Percentiles rank a stretch among this genome's conserved stretches.
These are phyloP conservation scores for Amblyornis subalaris DNA, from an alignment of 2,113 vertebrate species.

Conservation along the genomic window DNA sequence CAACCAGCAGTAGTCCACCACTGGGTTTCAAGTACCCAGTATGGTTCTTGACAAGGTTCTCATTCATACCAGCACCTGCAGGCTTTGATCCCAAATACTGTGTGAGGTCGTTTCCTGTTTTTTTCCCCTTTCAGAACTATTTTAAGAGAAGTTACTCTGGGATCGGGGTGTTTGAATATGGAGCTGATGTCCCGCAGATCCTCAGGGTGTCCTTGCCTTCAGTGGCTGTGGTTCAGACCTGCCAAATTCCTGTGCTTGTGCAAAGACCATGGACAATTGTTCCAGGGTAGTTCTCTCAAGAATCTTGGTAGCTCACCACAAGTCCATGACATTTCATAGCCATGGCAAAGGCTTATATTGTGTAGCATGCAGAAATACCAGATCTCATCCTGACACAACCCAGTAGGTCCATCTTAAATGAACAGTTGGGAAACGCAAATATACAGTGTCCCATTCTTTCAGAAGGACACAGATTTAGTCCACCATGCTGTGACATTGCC, in stretches of 20 bases:
- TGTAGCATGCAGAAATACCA: not conserved
- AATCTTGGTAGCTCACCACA: not conserved
- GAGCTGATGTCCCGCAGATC: not conserved
- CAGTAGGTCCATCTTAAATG: not conserved
- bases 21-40: not conserved
- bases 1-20: not conserved
- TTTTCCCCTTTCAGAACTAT: not conserved
- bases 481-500: not conserved
- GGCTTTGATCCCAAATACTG: not conserved
- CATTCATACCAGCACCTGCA: not conserved
- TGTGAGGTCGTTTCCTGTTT: not conserved
- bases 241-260: not conserved
- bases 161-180: not conserved
- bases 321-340: not conserved
- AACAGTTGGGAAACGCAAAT: not conserved
- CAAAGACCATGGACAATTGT: not conserved
- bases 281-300: slow-evolving; percentile 7
- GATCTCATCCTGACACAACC: not conserved
- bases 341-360: not conserved
- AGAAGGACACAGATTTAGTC: slow-evolving; percentile 1
- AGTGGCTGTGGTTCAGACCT: not conserved
- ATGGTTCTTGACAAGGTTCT: not conserved
- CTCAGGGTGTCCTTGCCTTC: not conserved
- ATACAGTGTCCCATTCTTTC: not conserved
- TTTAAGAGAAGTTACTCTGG: not conserved